Evolutionary conservation across 2,888 invertebrate species (phyloP), one percentile per base, ranked within the genome.

Genomic region (Leptinotarsa haldemani): DNA sequence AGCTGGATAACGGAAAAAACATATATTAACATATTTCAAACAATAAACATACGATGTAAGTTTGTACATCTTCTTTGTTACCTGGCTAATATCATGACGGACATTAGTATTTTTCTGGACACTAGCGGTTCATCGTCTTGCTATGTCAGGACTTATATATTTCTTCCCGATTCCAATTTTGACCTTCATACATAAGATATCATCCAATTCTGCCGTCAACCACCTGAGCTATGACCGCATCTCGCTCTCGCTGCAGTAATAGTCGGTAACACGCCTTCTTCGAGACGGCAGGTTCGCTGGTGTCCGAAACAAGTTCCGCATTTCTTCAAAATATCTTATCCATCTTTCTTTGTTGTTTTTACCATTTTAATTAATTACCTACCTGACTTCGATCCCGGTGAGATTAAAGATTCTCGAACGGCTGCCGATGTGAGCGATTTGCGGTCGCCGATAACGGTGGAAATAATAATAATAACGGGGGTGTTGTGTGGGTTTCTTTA

Each of bases 241-340:
- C 71, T 71, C 64, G 67, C 69, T 69, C 71, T 71, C 64, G 67
- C 69, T 67, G 73, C 61, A 65, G 69, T 74, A 76, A 76, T 74
- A 72, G 65, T 71, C 70, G 68, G 78, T 71, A 63, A 61, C 70
- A 78, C 78, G 78, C 78, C 77, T 74, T 70, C 75, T 74, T 66
- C 73, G 64, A 48, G 68, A 67, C 76, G 52, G 71, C 70, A 65
- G 70, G 73, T 73, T 70, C 70, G 69, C 65, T 53, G 63, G 71
- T 71, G 72, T 73, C 75, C 72, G 74, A 80, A 81, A 81, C 82
- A 73, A 82, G 82, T 82, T 82, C 81, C 80, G 82, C 80, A 79
- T 82, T 82, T 81, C 80, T 80, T 76, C 70, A 75, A 77, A 77
- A 78, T 77, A 78, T 79, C 77, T 77, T 77, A 77, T 76, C 78